Conservation (phyloP, 2,888 invertebrate genomes). For the Pycnomerus fuliginosus region DNA sequence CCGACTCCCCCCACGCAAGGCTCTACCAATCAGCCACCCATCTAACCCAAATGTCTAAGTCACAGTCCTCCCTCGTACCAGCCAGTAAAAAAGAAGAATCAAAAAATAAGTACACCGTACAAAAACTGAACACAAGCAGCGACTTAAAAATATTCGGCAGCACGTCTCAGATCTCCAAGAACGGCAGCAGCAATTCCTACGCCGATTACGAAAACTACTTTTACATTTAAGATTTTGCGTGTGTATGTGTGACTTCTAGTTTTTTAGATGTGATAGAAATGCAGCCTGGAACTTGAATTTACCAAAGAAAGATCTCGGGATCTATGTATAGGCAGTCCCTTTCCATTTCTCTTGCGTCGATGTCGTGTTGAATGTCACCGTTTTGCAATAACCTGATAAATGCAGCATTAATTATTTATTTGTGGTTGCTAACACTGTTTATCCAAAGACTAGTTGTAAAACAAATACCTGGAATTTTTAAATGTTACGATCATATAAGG, state of each 20-base stretch:
- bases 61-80: constrained; percentile 45
- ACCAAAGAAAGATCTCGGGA: constrained; percentile 20
- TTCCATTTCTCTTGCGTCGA: neutral
- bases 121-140: constrained; percentile 29
- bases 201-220: constrained; percentile 68
- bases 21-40: constrained; percentile 43
- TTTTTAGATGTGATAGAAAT: constrained; percentile 31
- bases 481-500: neutral
- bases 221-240: constrained; percentile 56
- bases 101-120: constrained; percentile 25
- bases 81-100: constrained; percentile 40
- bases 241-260: constrained; percentile 26
- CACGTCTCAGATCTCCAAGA: constrained; percentile 34
- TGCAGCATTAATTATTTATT: constrained; percentile 8
- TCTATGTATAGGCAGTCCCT: constrained; percentile 4
- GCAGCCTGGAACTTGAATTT: constrained; percentile 8
- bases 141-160: constrained; percentile 42
- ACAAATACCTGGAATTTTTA: neutral
- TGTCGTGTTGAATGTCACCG: neutral
- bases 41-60: constrained; percentile 50
- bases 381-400: constrained; percentile 1
- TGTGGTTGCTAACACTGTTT: constrained; percentile 15
- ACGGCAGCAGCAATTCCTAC: constrained; percentile 52
- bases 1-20: constrained; percentile 1
- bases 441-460: constrained; percentile 21